Evolutionary conservation across 2,888 invertebrate genomes (phyloP).

Genomic region (Anagyrus pseudococci): DNA sequence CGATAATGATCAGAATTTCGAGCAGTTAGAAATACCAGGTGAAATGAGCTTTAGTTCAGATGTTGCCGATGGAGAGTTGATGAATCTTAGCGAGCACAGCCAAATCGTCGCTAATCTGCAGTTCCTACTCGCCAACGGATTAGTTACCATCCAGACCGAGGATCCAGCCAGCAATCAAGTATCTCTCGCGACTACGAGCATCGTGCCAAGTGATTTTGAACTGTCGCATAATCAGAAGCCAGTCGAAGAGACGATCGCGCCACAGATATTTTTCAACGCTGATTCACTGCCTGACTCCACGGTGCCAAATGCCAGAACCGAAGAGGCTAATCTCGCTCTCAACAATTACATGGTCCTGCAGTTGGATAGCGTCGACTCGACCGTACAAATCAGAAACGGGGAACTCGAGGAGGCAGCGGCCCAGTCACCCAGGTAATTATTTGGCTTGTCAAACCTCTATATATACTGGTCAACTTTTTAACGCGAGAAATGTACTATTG

Average conservation of each 20-base stretch:
- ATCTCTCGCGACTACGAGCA: not conserved
- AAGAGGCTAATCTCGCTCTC: slow-evolving; percentile 19
- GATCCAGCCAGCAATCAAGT: slow-evolving; percentile 48
- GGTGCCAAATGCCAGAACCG: not conserved
- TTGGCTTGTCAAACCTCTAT: no score
- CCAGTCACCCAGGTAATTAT: slow-evolving; percentile 28
- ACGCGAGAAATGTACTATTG: no score
- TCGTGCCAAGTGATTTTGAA: not conserved
- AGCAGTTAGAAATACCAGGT: slow-evolving; percentile 41
- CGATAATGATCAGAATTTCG: slow-evolving; percentile 1
- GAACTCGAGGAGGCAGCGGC: no score
- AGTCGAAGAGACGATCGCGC: not conserved
- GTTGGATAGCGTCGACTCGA: slow-evolving; percentile 29
- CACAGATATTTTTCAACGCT: slow-evolving; percentile 2
- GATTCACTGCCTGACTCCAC: not conserved
- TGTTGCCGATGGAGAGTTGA: slow-evolving; percentile 55
- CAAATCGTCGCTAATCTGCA: slow-evolving; percentile 55
- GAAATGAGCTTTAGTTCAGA: slow-evolving; percentile 52
- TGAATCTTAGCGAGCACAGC: slow-evolving; percentile 51
- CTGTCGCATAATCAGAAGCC: slow-evolving; percentile 6
- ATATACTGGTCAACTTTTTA: no score
- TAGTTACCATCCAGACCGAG: slow-evolving; percentile 62
- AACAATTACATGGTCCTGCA: slow-evolving; percentile 39
- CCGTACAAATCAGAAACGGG: not conserved
- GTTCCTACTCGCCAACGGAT: slow-evolving; percentile 52